phyloP scores from a whole-genome alignment of 2,888 invertebrate species.

The Shargacucullia verbasci region DNA sequence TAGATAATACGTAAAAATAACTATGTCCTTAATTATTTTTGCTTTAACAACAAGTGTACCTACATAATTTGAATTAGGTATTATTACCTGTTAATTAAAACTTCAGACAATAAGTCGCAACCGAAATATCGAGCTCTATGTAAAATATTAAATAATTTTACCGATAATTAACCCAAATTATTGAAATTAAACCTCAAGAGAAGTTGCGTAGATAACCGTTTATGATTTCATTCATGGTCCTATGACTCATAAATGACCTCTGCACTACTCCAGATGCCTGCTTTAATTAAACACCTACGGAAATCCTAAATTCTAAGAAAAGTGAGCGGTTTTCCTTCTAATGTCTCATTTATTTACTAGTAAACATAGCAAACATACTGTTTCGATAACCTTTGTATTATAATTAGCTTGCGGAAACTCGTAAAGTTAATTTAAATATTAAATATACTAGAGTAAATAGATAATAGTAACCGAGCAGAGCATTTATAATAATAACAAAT shows the following conservation, averaged over 20 bases:
- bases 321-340: constrained; percentile 12
- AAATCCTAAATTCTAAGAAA: constrained; percentile 21
- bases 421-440: no score
- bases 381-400: no score
- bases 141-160: neutral
- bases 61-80: no score
- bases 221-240: constrained; percentile 10
- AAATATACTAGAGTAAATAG: no score
- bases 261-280: neutral
- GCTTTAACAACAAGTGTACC: no score
- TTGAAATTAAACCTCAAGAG: neutral
- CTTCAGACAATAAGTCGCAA: no score
- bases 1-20: no score
- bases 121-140: neutral
- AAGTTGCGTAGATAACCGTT: constrained; percentile 15
- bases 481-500: no score
- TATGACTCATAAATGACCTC: constrained; percentile 32
- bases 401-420: no score
- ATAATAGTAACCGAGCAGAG: no score
- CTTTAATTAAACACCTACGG: constrained; percentile 24
- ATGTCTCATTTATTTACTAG: neutral
- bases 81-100: no score
- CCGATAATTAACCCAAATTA: constrained; percentile 9
- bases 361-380: neutral
- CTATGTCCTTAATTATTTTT: no score